Base-by-base conservation (phyloP, 2,797 vertebrate genomes). In the Avahi laniger region DNA sequence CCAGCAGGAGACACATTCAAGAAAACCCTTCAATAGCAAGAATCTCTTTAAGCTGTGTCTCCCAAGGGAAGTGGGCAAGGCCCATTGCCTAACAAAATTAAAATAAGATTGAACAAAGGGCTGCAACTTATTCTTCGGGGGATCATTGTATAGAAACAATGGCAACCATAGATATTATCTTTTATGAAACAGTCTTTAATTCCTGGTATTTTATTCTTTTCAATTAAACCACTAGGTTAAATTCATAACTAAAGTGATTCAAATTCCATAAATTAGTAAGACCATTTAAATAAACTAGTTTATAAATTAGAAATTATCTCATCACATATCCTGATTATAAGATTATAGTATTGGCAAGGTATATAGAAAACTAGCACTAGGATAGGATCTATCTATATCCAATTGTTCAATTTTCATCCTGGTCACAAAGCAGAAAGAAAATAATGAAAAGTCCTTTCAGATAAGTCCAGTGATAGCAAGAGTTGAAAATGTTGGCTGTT, bases 71-170 rank as follows among this genome's bases (percentile, higher is more conserved):
- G 59, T 54, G 41, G 7, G n/a, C 33, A 87, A 94, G 52, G 69
- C 8, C 50, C 30, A 93, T 70, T 89, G 63, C 35, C 38, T 86
- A 86, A 82, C 33, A 81, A 86, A 95, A 94, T 91, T 75, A 95
- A 92, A 95, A 59, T 67, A 89, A 92, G 41, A 87, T 52, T 86
- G 35, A 94, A 22, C n/a, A 75, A 82, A 91, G 22, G n/a, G 26
- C 26, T 54, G 17, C 0, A 48, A 90, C 4, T 50, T 79, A 65
- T 59, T 89, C 75, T 70, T 76, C 63, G 28, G 35, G n/a, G 14
- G 9, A 59, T 92, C 43, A 80, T 93, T 91, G 33, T 75, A 33
- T 57, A 70, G 48, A 86, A 79, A 18, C 17, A 81, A n/a, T 57
- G 88, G 3, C 14, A 89, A 82, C 33, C 7, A 12, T 24, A 93